A percentile compares a stretch with the other conserved stretches of the same genome.
phyloP scores from a whole-genome alignment of 2,113 vertebrate genomes.

The Eidolon helvum region DNA sequence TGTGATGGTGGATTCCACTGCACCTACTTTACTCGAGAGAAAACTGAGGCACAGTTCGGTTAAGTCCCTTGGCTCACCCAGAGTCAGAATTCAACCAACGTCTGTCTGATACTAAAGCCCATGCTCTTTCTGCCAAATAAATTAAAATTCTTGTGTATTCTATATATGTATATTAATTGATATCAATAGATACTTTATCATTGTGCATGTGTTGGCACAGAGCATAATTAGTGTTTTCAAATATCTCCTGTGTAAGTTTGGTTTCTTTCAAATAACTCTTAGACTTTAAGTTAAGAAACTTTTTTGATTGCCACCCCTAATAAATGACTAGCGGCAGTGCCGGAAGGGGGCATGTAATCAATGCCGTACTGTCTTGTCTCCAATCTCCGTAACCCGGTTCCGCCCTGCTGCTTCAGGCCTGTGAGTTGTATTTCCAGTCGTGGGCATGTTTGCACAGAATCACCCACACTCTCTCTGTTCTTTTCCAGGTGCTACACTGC shows the following conservation, averaged over 20 bases:
- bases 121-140: background rate
- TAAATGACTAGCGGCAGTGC: background rate
- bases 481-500: rapidly evolving
- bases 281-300: background rate
- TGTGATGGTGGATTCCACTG: background rate
- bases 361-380: rapidly evolving
- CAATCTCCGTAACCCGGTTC: rapidly evolving
- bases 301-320: background rate
- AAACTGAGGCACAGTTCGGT: background rate
- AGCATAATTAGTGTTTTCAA: background rate
- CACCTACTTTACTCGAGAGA: background rate
- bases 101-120: background rate
- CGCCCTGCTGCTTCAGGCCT: background rate
- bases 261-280: background rate
- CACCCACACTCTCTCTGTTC: background rate
- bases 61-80: background rate
- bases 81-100: background rate
- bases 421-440: background rate
- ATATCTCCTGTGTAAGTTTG: background rate
- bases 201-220: background rate
- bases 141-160: background rate
- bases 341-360: background rate
- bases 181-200: background rate
- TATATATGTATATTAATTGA: background rate
- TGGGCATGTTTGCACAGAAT: background rate